Evolutionary conservation across 2,797 vertebrate genomes (phyloP).

Genomic region (Eurystomus glaucurus): DNA sequence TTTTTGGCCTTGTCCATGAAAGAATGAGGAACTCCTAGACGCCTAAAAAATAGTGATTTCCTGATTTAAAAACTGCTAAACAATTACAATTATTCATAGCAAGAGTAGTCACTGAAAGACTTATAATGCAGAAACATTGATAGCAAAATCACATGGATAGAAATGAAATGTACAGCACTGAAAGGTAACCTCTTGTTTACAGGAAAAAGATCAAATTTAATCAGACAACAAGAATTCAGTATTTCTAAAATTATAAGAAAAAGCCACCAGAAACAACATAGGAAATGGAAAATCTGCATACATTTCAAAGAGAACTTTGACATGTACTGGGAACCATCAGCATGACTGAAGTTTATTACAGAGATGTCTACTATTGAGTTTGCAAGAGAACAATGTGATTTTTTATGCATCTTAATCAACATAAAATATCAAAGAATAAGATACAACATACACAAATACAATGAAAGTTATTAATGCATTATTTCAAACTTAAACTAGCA

Average conservation of each 20-base stretch:
- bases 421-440: slow-evolving; percentile 36
- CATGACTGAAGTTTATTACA: slow-evolving; percentile 46
- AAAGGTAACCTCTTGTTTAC: not conserved
- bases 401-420: slow-evolving; percentile 47
- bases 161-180: not conserved
- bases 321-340: slow-evolving; percentile 25
- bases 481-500: not conserved
- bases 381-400: slow-evolving; percentile 54
- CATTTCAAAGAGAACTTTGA: slow-evolving; percentile 27
- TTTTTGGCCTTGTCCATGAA: not conserved
- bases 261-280: not conserved
- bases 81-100: not conserved
- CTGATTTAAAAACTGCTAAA: not conserved
- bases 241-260: not conserved
- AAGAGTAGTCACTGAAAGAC: not conserved
- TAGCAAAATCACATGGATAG: not conserved
- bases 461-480: not conserved
- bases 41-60: not conserved
- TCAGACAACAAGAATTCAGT: not conserved
- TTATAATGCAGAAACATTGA: not conserved
- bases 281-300: not conserved
- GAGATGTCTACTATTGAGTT: slow-evolving; percentile 48
- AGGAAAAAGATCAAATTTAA: not conserved
- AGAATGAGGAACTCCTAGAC: not conserved
- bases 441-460: not conserved